Evolutionary conservation across 2,888 invertebrate species (phyloP).

Genomic region (Scaptomyza tumidula): DNA sequence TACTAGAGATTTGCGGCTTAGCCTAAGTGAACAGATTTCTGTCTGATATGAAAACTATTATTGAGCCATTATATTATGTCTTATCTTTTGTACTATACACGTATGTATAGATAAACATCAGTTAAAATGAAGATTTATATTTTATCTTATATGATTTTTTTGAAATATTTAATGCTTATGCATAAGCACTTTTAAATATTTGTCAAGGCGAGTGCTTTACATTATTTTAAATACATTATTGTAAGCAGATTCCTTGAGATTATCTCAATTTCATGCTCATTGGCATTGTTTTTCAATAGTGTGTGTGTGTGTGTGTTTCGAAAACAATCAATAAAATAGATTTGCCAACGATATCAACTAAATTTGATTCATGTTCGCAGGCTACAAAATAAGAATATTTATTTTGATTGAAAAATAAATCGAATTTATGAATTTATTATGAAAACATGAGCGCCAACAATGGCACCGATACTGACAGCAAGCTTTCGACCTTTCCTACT

Average conservation of each 20-base stretch:
- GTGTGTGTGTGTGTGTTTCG: neutral
- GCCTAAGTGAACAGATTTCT: constrained; percentile 4
- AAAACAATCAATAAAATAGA: constrained; percentile 32
- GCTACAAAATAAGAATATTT: constrained; percentile 55
- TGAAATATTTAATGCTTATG: too few relatives aligned
- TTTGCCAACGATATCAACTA: constrained; percentile 38
- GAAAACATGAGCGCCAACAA: constrained; percentile 74
- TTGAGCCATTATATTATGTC: neutral
- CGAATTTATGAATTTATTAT: constrained; percentile 82
- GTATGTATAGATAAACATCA: neutral
- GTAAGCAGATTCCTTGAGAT: neutral
- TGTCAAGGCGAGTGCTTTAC: too few relatives aligned
- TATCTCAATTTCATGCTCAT: neutral
- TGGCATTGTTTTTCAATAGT: constrained; percentile 3
- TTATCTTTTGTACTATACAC: neutral
- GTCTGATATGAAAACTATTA: neutral
- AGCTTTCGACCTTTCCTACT: neutral
- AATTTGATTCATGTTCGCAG: constrained; percentile 42
- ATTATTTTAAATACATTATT: too few relatives aligned
- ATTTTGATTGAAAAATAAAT: constrained; percentile 83
- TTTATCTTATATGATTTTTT: too few relatives aligned
- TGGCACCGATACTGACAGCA: constrained; percentile 53
- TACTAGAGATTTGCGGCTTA: constrained; percentile 52
- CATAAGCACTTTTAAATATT: too few relatives aligned
- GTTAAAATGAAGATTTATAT: neutral